Evolutionary conservation across 2,888 invertebrate species (phyloP).

Genomic region (Gasteruption jaculator): DNA sequence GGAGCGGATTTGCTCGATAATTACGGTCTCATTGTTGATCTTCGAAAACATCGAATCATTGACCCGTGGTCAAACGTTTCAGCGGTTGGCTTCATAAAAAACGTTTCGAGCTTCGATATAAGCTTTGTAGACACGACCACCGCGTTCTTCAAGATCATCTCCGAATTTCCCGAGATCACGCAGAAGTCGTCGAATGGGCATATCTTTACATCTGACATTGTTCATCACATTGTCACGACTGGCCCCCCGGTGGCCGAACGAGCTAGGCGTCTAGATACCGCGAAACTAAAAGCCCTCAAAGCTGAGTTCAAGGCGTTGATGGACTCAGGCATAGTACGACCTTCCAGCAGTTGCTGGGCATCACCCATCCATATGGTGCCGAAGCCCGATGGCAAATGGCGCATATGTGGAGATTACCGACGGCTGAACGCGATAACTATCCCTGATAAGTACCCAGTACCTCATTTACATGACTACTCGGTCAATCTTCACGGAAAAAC

Average conservation of each 20-base stretch:
- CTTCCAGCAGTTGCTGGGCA: slow-evolving; percentile 1
- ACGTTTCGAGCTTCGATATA: slow-evolving; percentile 4
- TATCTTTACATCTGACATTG: background rate
- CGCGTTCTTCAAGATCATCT: slow-evolving; percentile 4
- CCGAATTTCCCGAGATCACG: background rate
- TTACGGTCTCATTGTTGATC: slow-evolving; percentile 8
- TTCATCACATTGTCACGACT: background rate
- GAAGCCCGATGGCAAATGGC: background rate
- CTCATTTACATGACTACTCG: slow-evolving; percentile 7
- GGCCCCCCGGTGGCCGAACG: background rate
- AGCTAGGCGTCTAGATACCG: background rate
- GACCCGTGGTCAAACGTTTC: slow-evolving; percentile 1
- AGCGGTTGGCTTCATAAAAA: slow-evolving; percentile 3
- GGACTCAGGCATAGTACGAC: background rate
- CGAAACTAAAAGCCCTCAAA: background rate
- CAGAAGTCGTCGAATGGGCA: background rate
- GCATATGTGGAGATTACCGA: background rate
- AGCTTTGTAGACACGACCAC: slow-evolving; percentile 1
- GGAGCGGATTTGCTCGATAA: slow-evolving; percentile 20
- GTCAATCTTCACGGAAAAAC: too few relatives aligned
- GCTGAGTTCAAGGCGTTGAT: background rate
- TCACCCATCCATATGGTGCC: background rate
- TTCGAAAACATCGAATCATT: slow-evolving; percentile 5
- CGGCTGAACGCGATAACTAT: background rate
- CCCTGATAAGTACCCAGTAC: background rate